Conservation (phyloP, 2,888 invertebrate genomes). For the Petrolisthes manimaculis region DNA sequence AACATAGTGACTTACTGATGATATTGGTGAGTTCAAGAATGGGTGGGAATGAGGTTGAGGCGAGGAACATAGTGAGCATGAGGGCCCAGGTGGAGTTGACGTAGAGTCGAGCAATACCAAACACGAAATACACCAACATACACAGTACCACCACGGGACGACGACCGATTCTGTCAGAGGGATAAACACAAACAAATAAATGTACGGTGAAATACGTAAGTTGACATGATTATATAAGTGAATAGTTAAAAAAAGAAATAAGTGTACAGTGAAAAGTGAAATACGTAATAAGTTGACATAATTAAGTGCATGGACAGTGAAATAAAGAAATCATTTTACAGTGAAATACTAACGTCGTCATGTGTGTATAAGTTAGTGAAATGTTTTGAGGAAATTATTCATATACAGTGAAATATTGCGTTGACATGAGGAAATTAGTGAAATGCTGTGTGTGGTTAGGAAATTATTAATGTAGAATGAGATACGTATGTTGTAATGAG, state of each 20-base stretch:
- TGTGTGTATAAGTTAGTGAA: no score
- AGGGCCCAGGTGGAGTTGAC: conserved; percentile 27
- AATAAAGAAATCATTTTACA: neutral
- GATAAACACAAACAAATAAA: neutral
- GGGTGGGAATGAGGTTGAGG: conserved; percentile 53
- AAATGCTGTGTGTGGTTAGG: no score
- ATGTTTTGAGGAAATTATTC: no score
- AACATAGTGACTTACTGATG: conserved; percentile 36
- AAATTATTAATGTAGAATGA: no score
- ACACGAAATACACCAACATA: conserved; percentile 39
- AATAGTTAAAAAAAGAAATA: neutral
- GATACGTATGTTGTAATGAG: no score
- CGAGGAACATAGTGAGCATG: conserved; percentile 54
- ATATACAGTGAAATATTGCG: no score
- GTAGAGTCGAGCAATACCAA: conserved; percentile 54
- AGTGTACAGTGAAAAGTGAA: neutral
- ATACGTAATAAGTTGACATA: neutral
- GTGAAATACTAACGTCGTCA: no score
- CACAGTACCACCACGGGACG: conserved; percentile 39
- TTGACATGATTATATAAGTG: neutral
- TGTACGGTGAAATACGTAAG: neutral
- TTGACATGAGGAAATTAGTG: no score
- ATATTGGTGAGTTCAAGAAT: conserved; percentile 57
- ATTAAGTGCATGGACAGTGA: neutral
- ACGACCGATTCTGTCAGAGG: conserved; percentile 44